phyloP scores from a whole-genome alignment of 2,888 invertebrate genomes.

The Notodonta dromedarius region DNA sequence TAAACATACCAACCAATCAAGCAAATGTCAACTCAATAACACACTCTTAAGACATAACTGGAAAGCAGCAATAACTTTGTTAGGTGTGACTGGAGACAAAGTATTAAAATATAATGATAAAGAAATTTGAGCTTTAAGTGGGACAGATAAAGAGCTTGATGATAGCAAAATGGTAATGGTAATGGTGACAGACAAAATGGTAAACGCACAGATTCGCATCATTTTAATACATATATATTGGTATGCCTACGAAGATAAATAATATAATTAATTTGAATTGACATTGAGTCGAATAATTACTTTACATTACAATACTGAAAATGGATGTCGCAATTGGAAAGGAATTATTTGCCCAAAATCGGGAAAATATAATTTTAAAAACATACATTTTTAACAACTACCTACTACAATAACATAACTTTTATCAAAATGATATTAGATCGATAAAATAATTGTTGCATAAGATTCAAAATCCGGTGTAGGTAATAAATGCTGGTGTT shows the following conservation, averaged over 20 bases:
- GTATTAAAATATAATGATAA: constrained; percentile 7
- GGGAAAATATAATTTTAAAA: too few species aligned
- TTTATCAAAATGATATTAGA: too few species aligned
- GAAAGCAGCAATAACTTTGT: constrained; percentile 14
- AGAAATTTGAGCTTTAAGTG: constrained; percentile 21
- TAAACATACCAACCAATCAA: constrained; percentile 11
- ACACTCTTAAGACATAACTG: constrained; percentile 10
- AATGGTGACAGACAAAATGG: constrained; percentile 1
- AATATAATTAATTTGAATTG: constrained; percentile 28
- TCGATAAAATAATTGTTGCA: background rate
- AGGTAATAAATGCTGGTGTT: background rate
- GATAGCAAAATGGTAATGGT: constrained; percentile 4
- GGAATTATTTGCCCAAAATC: too few species aligned
- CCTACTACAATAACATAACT: too few species aligned
- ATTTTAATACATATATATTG: constrained; percentile 29
- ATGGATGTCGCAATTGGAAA: too few species aligned
- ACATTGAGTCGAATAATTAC: background rate
- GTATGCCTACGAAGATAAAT: constrained; percentile 18
- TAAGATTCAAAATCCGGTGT: background rate
- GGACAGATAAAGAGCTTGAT: background rate
- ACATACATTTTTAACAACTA: too few species aligned
- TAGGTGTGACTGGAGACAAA: constrained; percentile 9
- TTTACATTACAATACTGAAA: background rate
- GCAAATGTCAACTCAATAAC: constrained; percentile 43
- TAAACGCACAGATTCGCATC: background rate